Base-by-base conservation (phyloP, 2,113 vertebrate species). In the Heterocephalus glaber region DNA sequence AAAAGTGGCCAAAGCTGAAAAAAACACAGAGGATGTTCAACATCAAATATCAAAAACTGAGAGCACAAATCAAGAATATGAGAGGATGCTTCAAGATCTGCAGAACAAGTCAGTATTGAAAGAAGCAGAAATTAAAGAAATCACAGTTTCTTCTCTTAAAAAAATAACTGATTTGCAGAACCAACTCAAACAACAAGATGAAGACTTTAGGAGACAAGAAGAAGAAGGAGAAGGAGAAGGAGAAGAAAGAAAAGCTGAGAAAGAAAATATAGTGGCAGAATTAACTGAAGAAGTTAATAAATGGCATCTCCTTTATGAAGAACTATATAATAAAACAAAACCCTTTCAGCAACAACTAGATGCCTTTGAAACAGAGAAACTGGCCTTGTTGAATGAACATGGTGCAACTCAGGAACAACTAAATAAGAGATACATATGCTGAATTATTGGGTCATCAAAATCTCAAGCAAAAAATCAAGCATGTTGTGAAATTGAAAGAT, bases 401-500 rank as follows among this genome's bases (percentile, higher is more conserved):
- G 99, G 99, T 61, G 98, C 98, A 10, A 99, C 99, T 79, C 99
- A 99, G 97, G 99, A 99, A 61, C 99, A 99, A 95, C 97, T 99
- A 70, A 99, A 99, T 99, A 68, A 98, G 99, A 2, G 98, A 99
- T 26, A 99, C 99, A 0, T 99, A 99, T 60, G 99, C 99, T 35
- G 98, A 98, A 47, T 98, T 99, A 91, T 98, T 99, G 94, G 99
- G 99, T 61, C 99, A 99, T 97, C 99, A 99, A 97, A 99, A 99
- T 98, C 99, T 99, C 97, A 99, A 99, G 96, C 99, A 99, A 98
- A 99, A 99, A 98, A 99, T 99, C 98, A 99, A 99, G 92, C 99
- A 99, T 66, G 99, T 99, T 95, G 98, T 99, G 98, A 99, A 99
- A 96, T 47, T 99, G 60, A 99, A 99, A 95, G 99, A 99, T 83